Conservation (phyloP, 2,888 invertebrate genomes). For the Cetonia aurata region DNA sequence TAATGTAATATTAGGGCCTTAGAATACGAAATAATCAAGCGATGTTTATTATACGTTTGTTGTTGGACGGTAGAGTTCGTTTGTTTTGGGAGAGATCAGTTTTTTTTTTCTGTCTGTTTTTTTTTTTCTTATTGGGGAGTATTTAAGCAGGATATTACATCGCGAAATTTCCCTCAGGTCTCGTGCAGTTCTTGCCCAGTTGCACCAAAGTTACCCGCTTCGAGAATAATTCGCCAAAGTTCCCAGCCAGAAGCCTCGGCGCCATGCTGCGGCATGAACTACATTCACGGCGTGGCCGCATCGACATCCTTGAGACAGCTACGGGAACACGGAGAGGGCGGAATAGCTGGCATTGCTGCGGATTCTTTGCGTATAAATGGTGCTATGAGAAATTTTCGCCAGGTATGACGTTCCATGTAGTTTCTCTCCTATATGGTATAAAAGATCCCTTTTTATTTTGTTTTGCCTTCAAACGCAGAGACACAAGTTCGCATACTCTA, state of each 20-base stretch:
- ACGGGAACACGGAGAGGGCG: conserved; percentile 78
- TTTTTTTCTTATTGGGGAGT: no score
- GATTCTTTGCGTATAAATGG: conserved; percentile 97
- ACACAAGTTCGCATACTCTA: no score
- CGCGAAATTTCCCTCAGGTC: conserved; percentile 58
- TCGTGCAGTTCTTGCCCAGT: conserved; percentile 75
- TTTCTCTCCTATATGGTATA: conserved; percentile 19
- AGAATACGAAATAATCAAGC: conserved; percentile 35
- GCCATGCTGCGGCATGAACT: conserved; percentile 73
- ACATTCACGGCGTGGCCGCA: conserved; percentile 77
- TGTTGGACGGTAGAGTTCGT: conserved; percentile 28
- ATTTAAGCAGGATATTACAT: conserved; percentile 27
- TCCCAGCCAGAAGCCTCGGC: conserved; percentile 84
- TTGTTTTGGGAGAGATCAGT: conserved; percentile 13
- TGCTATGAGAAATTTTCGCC: conserved; percentile 95
- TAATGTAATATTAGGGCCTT: conserved; percentile 42
- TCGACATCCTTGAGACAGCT: conserved; percentile 90
- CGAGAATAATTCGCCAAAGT: conserved; percentile 89
- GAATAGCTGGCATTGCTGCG: conserved; percentile 94
- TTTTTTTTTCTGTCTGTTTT: no score
- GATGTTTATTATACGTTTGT: conserved; percentile 19
- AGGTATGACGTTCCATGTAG: conserved; percentile 72
- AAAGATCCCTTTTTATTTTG: conserved; percentile 18
- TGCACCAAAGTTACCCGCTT: conserved; percentile 75
- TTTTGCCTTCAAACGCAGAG: not conserved